Evolutionary conservation across 2,797 vertebrate genomes (phyloP), one percentile per base, ranked within the genome.

Genomic region (Danio tinwini): DNA sequence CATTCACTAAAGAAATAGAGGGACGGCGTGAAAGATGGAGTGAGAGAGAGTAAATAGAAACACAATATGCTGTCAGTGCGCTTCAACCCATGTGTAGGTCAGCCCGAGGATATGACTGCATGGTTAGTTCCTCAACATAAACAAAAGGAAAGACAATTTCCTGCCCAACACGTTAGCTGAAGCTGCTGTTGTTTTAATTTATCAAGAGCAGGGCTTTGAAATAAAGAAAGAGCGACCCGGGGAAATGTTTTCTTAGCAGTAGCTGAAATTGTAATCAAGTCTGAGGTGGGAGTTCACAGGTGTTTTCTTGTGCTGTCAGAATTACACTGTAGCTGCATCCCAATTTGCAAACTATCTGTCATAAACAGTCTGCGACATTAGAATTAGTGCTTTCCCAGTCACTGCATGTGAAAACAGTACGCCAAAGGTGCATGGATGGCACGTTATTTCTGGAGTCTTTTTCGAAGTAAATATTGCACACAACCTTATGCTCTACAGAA

Each of bases 71-170:
- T n/a, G 10, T 17, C 59, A 53, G 49, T 37, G 55, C 62, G 71
- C 52, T 68, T 75, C 62, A 58, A 59, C 63, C 52, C 40, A 62
- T 29, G 62, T 50, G 71, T 74, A 50, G 70, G 78, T 81, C 70
- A 67, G 71, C 72, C 37, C 12, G 78, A 65, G 77, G 76, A 69
- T 82, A 69, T 47, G 59, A 79, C 70, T 71, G 58, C 61, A 56
- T 82, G 85, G 72, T 82, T 75, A 72, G 65, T 64, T 74, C 42
- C 74, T 62, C 76, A 62, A 62, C 69, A 80, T 80, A 86, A 86
- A 80, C 78, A 78, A 84, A 61, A 69, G 64, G 19, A 73, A 45
- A 71, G 77, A 65, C 74, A 68, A 78, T 84, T 76, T 81, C 67
- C 68, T 80, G 62, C 45, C 47, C 62, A 16, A 21, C 52, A 55